Percentiles rank a stretch among this genome's conserved stretches.
phyloP scores from a whole-genome alignment of 2,113 vertebrate species.

The Chloebia gouldiae region DNA sequence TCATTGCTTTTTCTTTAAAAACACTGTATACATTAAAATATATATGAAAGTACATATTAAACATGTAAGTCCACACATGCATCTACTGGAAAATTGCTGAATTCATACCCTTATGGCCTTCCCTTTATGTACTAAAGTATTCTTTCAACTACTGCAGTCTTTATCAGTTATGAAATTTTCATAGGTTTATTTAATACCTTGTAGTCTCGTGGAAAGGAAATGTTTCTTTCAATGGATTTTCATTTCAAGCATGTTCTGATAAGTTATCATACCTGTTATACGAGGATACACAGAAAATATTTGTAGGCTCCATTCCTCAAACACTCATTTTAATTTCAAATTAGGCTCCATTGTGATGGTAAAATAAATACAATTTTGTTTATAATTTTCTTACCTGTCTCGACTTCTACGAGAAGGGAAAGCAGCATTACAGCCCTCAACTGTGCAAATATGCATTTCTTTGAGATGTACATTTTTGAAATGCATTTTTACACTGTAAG shows the following conservation, averaged over 20 bases:
- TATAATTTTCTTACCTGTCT: constrained; percentile 87
- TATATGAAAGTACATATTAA: constrained; percentile 13
- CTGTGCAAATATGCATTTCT: constrained; percentile 90
- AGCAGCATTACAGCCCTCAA: constrained; percentile 89
- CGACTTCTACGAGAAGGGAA: constrained; percentile 93
- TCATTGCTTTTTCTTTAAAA: constrained; percentile 23
- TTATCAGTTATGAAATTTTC: constrained; percentile 36
- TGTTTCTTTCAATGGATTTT: constrained; percentile 50
- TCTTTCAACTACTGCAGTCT: constrained; percentile 20
- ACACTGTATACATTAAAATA: constrained; percentile 1
- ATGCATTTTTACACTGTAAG: constrained; percentile 91
- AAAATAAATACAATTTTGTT: constrained; percentile 53
- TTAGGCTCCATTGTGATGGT: constrained; percentile 49
- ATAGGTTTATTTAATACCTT: constrained; percentile 23
- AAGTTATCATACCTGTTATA: constrained; percentile 38
- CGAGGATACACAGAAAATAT: constrained; percentile 40
- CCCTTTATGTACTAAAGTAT: constrained; percentile 18
- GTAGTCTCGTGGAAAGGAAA: constrained; percentile 38
- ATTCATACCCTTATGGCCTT: constrained; percentile 16
- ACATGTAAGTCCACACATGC: not conserved
- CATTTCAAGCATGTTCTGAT: constrained; percentile 43
- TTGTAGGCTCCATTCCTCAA: constrained; percentile 31
- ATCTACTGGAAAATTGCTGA: constrained; percentile 23
- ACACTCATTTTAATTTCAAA: constrained; percentile 61
- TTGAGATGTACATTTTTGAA: constrained; percentile 91